phyloP scores from a whole-genome alignment of 2,888 invertebrate species.

The Morpho deidamia region DNA sequence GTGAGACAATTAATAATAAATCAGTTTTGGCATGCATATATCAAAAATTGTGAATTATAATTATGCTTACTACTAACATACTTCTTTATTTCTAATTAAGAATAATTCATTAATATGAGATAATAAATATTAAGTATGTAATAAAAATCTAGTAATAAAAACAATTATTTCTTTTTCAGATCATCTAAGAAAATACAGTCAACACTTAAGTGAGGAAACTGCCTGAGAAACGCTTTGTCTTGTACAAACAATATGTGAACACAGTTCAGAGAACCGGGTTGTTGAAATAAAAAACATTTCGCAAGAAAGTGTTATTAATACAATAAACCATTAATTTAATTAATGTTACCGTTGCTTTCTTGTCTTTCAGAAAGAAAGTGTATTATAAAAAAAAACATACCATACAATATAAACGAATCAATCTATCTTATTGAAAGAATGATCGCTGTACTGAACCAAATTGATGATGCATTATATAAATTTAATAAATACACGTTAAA shows the following conservation, averaged over 20 bases:
- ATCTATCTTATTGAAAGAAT: neutral
- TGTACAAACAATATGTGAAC: conserved; percentile 27
- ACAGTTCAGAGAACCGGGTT: conserved; percentile 13
- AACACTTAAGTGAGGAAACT: conserved; percentile 32
- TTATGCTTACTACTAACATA: no score
- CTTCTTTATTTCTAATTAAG: no score
- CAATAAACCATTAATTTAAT: conserved; percentile 2
- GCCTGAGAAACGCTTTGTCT: conserved; percentile 40
- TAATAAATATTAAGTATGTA: neutral
- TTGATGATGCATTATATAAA: conserved; percentile 7
- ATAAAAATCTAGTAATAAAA: neutral
- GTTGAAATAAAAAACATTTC: conserved; percentile 4
- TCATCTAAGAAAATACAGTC: conserved; percentile 3
- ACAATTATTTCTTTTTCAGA: neutral
- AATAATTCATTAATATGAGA: neutral
- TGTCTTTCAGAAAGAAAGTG: neutral
- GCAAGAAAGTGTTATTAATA: conserved; percentile 5
- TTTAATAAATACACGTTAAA: conserved; percentile 20
- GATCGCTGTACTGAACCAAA: neutral
- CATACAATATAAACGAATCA: no score
- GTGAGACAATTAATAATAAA: no score
- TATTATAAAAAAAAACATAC: neutral
- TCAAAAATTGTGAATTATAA: no score
- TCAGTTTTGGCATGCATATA: no score
- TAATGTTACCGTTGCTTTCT: no score